Evolutionary conservation across 64 coral and sea anemone species (phyloP).

Genomic region (Stichodactyla helianthus): DNA sequence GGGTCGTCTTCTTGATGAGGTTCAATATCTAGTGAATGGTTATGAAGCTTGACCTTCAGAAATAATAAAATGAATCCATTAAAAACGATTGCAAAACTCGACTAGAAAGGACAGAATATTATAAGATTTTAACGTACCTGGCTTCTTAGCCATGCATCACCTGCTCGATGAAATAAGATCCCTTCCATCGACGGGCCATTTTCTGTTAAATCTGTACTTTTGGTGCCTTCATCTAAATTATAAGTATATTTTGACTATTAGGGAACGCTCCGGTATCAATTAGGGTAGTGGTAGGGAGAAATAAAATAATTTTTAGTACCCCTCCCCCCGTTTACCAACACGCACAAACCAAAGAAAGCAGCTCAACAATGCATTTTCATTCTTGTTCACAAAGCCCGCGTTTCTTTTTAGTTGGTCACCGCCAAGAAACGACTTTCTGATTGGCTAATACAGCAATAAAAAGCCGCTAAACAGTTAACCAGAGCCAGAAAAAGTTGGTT

Average conservation of each 20-base stretch:
- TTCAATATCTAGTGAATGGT: conserved; percentile 50
- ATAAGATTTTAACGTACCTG: conserved; percentile 40
- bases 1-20: conserved; percentile 21
- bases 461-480: too few species aligned
- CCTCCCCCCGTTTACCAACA: too few species aligned
- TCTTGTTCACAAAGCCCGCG: too few species aligned
- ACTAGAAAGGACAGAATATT: background rate
- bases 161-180: conserved; percentile 53
- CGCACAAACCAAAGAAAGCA: too few species aligned
- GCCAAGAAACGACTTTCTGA: too few species aligned
- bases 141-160: conserved; percentile 59
- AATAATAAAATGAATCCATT: background rate
- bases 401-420: too few species aligned
- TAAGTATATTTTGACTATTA: background rate
- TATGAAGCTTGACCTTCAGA: conserved; percentile 63
- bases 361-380: too few species aligned
- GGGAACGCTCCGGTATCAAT: background rate
- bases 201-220: background rate
- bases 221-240: background rate
- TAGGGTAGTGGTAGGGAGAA: too few species aligned
- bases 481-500: too few species aligned
- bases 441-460: too few species aligned
- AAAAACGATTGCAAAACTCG: background rate
- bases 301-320: too few species aligned
- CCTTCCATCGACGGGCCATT: conserved; percentile 33